Evolutionary conservation across 1,140 invertebrate species (phyloP).

Genomic region (Bombus waltoni): DNA sequence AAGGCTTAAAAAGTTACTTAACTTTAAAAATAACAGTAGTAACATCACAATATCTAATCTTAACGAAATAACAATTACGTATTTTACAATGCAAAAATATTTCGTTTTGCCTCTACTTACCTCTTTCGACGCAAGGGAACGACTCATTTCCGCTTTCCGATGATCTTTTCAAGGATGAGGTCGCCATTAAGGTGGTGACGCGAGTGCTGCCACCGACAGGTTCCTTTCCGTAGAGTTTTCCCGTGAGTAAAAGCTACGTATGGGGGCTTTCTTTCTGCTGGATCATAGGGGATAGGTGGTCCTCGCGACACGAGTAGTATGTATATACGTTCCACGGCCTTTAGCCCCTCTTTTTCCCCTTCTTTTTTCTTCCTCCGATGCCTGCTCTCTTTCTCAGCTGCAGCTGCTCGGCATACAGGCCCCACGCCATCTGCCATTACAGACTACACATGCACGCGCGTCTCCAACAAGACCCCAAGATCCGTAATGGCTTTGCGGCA

Average conservation of each 20-base stretch:
- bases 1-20: too few relatives aligned
- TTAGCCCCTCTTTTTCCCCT: background rate
- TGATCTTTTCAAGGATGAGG: background rate
- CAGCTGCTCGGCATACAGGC: constrained; percentile 58
- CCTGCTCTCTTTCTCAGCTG: constrained; percentile 23
- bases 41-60: too few relatives aligned
- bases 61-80: too few relatives aligned
- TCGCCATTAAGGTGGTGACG: constrained; percentile 28
- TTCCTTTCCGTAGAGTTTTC: constrained; percentile 25
- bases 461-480: constrained; percentile 34
- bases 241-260: background rate
- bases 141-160: constrained; percentile 33
- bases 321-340: constrained; percentile 5
- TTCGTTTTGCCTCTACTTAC: too few relatives aligned
- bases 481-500: constrained; percentile 54
- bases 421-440: constrained; percentile 66
- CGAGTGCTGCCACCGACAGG: constrained; percentile 29
- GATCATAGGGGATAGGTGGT: constrained; percentile 47
- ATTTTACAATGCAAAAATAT: too few relatives aligned
- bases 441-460: constrained; percentile 50
- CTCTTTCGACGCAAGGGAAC: background rate
- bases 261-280: background rate
- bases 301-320: constrained; percentile 32
- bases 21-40: too few relatives aligned
- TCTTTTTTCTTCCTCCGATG: background rate